These are phyloP conservation scores for Aplysia californica DNA, from an alignment of 1,140 invertebrate species.

Conservation along the genomic window DNA sequence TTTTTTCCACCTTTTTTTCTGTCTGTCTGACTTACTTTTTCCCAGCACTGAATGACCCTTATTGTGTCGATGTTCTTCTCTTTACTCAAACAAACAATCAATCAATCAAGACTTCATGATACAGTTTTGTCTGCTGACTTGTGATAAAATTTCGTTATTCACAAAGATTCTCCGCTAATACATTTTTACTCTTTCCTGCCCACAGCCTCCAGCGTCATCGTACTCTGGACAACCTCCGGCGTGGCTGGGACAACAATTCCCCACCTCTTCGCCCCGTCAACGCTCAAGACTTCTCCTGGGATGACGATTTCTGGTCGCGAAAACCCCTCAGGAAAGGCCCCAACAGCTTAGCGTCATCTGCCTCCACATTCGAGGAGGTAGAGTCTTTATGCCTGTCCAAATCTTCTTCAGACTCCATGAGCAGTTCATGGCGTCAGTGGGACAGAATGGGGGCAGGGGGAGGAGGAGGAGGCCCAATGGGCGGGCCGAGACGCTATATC, in stretches of 20 bases:
- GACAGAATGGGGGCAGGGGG: background rate
- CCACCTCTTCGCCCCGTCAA: background rate
- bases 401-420: slow-evolving; percentile 30
- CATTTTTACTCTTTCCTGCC: background rate
- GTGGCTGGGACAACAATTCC: background rate
- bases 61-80: too few relatives aligned
- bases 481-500: background rate
- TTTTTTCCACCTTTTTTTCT: too few relatives aligned
- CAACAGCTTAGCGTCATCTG: slow-evolving; percentile 15
- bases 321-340: background rate
- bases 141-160: background rate
- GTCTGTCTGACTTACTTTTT: too few relatives aligned
- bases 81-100: too few relatives aligned
- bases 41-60: too few relatives aligned
- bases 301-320: slow-evolving; percentile 13
- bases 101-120: too few relatives aligned
- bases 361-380: slow-evolving; percentile 37
- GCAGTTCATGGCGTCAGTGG: background rate
- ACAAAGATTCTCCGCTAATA: background rate
- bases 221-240: background rate
- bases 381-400: slow-evolving; percentile 37
- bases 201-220: background rate
- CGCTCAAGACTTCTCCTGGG: slow-evolving; percentile 17
- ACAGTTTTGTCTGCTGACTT: too few relatives aligned
- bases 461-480: background rate